These are phyloP conservation scores for Lethrus apterus DNA, from an alignment of 1,140 invertebrate genomes.

Conservation along the genomic window DNA sequence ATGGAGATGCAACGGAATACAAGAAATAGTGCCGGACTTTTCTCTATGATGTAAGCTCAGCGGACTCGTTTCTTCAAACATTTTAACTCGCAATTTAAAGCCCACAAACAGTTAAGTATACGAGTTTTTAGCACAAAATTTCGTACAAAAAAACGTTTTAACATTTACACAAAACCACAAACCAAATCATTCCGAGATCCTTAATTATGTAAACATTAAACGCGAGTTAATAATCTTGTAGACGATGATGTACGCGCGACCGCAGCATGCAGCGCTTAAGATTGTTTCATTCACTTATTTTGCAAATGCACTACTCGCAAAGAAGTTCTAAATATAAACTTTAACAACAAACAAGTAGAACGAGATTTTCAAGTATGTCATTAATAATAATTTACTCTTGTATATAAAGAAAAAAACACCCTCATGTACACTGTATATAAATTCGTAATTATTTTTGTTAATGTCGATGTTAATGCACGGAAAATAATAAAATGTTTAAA, in stretches of 20 bases:
- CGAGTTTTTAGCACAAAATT: neutral
- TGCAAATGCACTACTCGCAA: conserved; percentile 1
- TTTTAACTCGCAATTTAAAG: conserved; percentile 16
- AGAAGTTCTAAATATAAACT: conserved; percentile 29
- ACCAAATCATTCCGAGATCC: neutral
- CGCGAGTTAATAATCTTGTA: neutral
- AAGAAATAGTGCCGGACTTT: conserved; percentile 41
- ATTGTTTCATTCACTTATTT: conserved; percentile 4
- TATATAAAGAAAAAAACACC: too few relatives aligned
- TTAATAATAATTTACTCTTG: conserved; percentile 2
- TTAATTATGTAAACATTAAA: neutral
- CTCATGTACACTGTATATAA: neutral
- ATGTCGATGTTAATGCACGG: too few relatives aligned
- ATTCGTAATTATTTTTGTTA: too few relatives aligned
- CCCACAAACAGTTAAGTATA: neutral
- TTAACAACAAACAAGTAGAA: conserved; percentile 31
- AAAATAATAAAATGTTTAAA: conserved; percentile 10
- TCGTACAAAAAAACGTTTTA: conserved; percentile 1
- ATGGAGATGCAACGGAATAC: conserved; percentile 42
- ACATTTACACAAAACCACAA: neutral
- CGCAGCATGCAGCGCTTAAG: neutral
- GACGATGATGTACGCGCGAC: neutral
- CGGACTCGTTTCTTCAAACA: conserved; percentile 18
- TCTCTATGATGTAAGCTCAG: conserved; percentile 31
- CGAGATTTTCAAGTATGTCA: conserved; percentile 34